Conservation (phyloP, 1,140 invertebrate species). For the Schmidtea mediterranea region DNA sequence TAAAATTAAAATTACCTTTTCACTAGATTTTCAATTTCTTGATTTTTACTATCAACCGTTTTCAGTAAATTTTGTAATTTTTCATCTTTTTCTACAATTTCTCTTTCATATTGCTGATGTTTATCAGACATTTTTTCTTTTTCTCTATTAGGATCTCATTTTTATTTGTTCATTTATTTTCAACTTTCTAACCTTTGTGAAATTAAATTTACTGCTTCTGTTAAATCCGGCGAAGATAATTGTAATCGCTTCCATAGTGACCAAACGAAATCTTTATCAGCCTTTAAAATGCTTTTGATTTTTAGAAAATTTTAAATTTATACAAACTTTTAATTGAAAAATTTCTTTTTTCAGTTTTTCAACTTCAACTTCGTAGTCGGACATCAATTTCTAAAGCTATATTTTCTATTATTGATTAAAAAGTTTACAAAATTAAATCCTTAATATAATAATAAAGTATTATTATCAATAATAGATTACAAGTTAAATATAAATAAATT, state of each 20-base stretch:
- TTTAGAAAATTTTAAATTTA: too few relatives aligned
- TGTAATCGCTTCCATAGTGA: conserved; percentile 25
- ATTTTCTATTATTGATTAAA: too few relatives aligned
- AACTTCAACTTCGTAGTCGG: too few relatives aligned
- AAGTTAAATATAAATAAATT: too few relatives aligned
- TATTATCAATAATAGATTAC: too few relatives aligned
- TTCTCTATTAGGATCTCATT: conserved; percentile 14
- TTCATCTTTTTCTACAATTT: conserved; percentile 22
- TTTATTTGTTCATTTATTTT: background rate
- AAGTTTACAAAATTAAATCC: too few relatives aligned
- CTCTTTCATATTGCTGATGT: conserved; percentile 20
- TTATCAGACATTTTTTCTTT: conserved; percentile 22
- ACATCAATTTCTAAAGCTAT: too few relatives aligned
- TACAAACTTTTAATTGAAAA: too few relatives aligned
- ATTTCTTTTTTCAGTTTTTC: too few relatives aligned
- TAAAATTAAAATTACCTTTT: conserved; percentile 10
- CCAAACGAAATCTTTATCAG: conserved; percentile 28
- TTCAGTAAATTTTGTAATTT: conserved; percentile 19
- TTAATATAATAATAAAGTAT: too few relatives aligned
- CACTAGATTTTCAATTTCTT: conserved; percentile 14
- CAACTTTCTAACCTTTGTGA: conserved; percentile 17
- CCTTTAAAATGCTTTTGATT: conserved; percentile 12
- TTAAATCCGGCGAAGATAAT: conserved; percentile 22
- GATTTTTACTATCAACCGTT: conserved; percentile 12
- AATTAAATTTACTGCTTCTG: conserved; percentile 20